Percentiles rank a stretch among this genome's conserved stretches.
Evolutionary conservation across 1,140 invertebrate species (phyloP).

Genomic region (Hydropsyche tenuis): DNA sequence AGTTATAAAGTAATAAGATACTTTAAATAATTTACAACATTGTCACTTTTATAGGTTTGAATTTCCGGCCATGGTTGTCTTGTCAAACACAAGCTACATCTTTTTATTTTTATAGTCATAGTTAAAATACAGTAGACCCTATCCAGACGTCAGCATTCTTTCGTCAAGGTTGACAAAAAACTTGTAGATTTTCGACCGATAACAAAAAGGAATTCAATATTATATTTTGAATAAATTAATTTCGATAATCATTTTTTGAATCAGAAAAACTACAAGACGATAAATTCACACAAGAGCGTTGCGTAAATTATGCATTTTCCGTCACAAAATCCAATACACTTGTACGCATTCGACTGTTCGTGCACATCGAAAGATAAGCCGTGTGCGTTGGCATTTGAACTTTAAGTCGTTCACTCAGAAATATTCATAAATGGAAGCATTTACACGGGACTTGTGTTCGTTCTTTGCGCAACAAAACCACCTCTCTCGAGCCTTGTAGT

Average conservation of each 20-base stretch:
- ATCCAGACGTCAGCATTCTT: slow-evolving; percentile 1
- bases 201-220: neutral
- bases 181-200: neutral
- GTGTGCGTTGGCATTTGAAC: slow-evolving; percentile 18
- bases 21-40: slow-evolving; percentile 41
- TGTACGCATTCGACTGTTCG: too few relatives aligned
- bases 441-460: slow-evolving; percentile 12
- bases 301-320: too few relatives aligned
- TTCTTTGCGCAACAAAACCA: slow-evolving; percentile 10
- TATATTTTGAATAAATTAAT: too few relatives aligned
- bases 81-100: slow-evolving; percentile 12
- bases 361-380: neutral
- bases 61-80: slow-evolving; percentile 36
- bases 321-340: too few relatives aligned
- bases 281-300: too few relatives aligned
- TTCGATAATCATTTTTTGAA: too few relatives aligned
- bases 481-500: neutral
- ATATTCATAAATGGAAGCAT: slow-evolving; percentile 27
- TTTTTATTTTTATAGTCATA: slow-evolving; percentile 25
- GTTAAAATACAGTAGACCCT: slow-evolving; percentile 33
- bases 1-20: slow-evolving; percentile 43
- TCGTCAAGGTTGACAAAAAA: slow-evolving; percentile 19
- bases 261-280: too few relatives aligned
- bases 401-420: neutral
- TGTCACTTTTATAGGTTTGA: slow-evolving; percentile 43